Percentiles rank a stretch among this genome's conserved stretches.
Conservation (phyloP, 2,888 invertebrate genomes). For the Amitus sp. region DNA sequence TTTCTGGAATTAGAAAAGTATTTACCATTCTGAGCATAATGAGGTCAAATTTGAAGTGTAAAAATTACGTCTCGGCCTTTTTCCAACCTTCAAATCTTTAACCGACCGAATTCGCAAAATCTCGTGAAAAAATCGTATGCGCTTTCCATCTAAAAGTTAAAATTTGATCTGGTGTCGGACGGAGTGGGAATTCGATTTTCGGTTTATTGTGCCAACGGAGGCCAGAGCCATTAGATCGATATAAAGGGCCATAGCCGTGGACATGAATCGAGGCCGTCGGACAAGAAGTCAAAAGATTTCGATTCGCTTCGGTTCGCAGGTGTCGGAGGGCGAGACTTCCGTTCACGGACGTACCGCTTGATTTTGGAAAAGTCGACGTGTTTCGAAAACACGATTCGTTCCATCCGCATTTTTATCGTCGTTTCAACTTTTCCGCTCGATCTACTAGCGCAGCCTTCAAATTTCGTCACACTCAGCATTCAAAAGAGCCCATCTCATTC, state of each 20-base stretch:
- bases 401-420: conserved; percentile 55
- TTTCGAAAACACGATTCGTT: conserved; percentile 63
- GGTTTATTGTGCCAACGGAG: conserved; percentile 13
- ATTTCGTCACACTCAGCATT: conserved; percentile 10
- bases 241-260: too few species aligned
- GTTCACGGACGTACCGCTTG: conserved; percentile 27
- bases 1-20: too few species aligned
- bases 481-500: background rate
- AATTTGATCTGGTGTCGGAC: too few species aligned
- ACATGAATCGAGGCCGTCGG: conserved; percentile 31
- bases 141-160: too few species aligned
- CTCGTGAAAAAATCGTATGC: too few species aligned
- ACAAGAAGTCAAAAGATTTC: conserved; percentile 25
- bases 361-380: conserved; percentile 49
- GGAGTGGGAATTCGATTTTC: conserved; percentile 26
- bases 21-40: too few species aligned
- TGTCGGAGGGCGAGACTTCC: conserved; percentile 41
- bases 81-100: too few species aligned
- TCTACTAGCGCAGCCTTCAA: conserved; percentile 3
- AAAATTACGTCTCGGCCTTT: too few species aligned
- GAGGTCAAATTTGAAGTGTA: too few species aligned
- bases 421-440: conserved; percentile 24
- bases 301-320: conserved; percentile 44
- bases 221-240: conserved; percentile 9
- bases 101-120: too few species aligned